Conservation (phyloP, 2,888 invertebrate genomes). For the Heteromyza rotundicornis region DNA sequence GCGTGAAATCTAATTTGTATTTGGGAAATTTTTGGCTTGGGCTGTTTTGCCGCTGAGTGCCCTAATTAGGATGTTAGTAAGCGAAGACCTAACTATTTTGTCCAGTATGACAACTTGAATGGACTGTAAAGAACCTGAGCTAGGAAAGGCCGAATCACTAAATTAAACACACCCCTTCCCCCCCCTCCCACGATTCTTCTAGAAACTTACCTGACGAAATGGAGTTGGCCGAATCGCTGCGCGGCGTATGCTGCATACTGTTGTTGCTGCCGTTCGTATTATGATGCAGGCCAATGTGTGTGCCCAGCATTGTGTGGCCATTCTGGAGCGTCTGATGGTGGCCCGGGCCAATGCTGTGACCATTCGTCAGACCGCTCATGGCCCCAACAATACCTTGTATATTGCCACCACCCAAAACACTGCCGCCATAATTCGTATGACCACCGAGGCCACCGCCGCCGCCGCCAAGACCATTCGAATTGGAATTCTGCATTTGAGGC, state of each 20-base stretch:
- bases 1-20: no score
- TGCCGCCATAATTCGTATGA: slow-evolving; percentile 8
- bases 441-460: slow-evolving; percentile 7
- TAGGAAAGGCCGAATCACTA: no score
- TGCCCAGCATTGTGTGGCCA: slow-evolving; percentile 27
- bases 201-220: slow-evolving; percentile 63
- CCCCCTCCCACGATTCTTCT: no score
- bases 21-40: no score
- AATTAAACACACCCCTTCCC: no score
- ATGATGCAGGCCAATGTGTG: slow-evolving; percentile 26
- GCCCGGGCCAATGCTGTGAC: slow-evolving; percentile 36
- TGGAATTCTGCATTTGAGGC: slow-evolving; percentile 57
- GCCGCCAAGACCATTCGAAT: slow-evolving; percentile 19
- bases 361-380: slow-evolving; percentile 32
- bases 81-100: no score
- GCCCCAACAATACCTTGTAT: slow-evolving; percentile 39
- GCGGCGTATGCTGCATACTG: slow-evolving; percentile 58
- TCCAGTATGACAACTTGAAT: no score
- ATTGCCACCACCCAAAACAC: slow-evolving; percentile 29
- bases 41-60: no score
- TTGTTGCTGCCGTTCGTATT: slow-evolving; percentile 36
- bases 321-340: slow-evolving; percentile 34
- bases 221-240: slow-evolving; percentile 62
- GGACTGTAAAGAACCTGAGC: no score
- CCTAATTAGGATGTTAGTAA: no score